Evolutionary conservation across 1,140 invertebrate species (phyloP).

Genomic region (Trachymyrmex cornetzi): DNA sequence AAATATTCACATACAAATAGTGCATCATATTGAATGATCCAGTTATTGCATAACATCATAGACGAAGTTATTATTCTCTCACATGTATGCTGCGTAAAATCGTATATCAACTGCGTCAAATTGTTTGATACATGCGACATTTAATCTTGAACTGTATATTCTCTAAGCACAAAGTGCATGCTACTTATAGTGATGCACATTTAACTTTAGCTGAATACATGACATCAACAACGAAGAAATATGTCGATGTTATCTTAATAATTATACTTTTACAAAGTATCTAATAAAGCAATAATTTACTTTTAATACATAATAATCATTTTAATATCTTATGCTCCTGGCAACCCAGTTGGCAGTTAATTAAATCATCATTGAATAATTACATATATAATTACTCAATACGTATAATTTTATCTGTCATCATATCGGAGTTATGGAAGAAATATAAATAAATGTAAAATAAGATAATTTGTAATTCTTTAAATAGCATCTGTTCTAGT

Average conservation of each 20-base stretch:
- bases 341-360: neutral
- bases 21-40: neutral
- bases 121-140: neutral
- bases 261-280: neutral
- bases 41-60: neutral
- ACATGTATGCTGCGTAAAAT: neutral
- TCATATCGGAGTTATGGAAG: neutral
- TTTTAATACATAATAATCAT: neutral
- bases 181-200: neutral
- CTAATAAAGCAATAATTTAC: neutral
- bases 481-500: neutral
- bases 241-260: neutral
- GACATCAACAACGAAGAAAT: neutral
- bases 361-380: neutral
- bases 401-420: conserved; percentile 4
- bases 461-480: no score
- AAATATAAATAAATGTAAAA: no score
- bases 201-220: conserved; percentile 12
- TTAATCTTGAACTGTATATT: conserved; percentile 8
- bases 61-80: neutral
- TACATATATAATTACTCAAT: neutral
- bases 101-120: conserved; percentile 1
- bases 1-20: neutral
- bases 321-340: no score
- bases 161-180: conserved; percentile 1